Evolutionary conservation across 1,140 invertebrate species (phyloP), one percentile per base, ranked within the genome.

Genomic region (Archegozetes longisetosus): DNA sequence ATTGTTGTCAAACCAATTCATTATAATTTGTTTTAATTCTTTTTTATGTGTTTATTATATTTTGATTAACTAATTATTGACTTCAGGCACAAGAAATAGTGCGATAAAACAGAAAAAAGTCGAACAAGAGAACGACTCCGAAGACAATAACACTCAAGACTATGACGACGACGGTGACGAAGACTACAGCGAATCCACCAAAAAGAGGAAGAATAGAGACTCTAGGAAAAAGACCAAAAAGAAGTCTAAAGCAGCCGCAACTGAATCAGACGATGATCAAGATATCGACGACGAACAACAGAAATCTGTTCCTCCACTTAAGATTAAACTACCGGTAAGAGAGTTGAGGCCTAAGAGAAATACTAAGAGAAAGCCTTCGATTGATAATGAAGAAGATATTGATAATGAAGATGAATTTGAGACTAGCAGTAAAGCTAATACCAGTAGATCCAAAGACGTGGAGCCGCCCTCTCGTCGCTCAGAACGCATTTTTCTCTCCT

Each of bases 241-340:
- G n/a, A n/a, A n/a, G n/a, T n/a, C n/a, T n/a, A n/a, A n/a, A n/a
- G n/a, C n/a, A n/a, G n/a, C n/a, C n/a, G n/a, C n/a, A n/a, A n/a
- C n/a, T n/a, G n/a, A n/a, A n/a, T n/a, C n/a, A n/a, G n/a, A n/a
- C n/a, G n/a, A n/a, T n/a, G n/a, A n/a, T n/a, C n/a, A n/a, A n/a
- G 32, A 40, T 17, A 17, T 9, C 6, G 32, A 40, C 17, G 17
- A 17, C 17, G 6, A 17, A 17, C 32, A 6, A 40, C 32, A 40
- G 32, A 73, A 67, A 66, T 70, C 64, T 74, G 88, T 93, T 60
- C 89, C 92, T 22, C 93, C 92, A 1, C 74, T 97, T 2, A 96
- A 96, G 74, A 96, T 98, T 61, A 93, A 90, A 75, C 80, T 91
- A 67, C 65, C 56, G 60, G 67, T 32, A 63, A 64, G 61, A 48